Percentiles rank a stretch among this genome's conserved stretches.
Evolutionary conservation across 2,113 vertebrate species (phyloP).

Genomic region (Odontophorus gujanensis): DNA sequence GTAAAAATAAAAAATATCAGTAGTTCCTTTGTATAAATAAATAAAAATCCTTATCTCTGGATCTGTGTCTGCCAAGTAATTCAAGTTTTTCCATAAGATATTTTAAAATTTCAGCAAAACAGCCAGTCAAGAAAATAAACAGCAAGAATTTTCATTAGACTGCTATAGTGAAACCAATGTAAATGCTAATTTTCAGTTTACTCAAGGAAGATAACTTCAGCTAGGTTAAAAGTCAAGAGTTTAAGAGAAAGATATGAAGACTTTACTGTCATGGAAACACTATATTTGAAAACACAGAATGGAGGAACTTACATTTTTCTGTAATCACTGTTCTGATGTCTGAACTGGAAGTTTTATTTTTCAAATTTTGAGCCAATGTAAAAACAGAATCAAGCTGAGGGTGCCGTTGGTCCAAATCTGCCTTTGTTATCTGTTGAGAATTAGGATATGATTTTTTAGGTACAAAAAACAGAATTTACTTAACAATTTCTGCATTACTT

Average conservation of each 20-base stretch:
- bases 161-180: background rate
- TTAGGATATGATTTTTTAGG: background rate
- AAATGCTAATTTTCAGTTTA: background rate
- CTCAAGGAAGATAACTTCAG: background rate
- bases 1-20: background rate
- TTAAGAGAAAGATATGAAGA: background rate
- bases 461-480: background rate
- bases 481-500: background rate
- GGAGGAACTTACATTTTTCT: constrained; percentile 86
- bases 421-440: constrained; percentile 88
- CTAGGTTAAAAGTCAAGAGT: background rate
- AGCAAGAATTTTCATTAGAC: background rate
- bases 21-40: background rate
- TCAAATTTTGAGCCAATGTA: constrained; percentile 95
- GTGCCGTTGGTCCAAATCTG: constrained; percentile 92
- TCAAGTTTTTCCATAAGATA: background rate
- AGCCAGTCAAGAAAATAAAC: background rate
- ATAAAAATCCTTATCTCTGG: background rate
- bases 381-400: constrained; percentile 94
- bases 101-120: background rate
- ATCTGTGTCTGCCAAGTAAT: background rate
- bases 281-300: background rate
- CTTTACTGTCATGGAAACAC: background rate
- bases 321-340: constrained; percentile 93
- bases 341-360: constrained; percentile 95